Evolutionary conservation across 2,797 vertebrate species (phyloP).

Genomic region (Dallia pectoralis): DNA sequence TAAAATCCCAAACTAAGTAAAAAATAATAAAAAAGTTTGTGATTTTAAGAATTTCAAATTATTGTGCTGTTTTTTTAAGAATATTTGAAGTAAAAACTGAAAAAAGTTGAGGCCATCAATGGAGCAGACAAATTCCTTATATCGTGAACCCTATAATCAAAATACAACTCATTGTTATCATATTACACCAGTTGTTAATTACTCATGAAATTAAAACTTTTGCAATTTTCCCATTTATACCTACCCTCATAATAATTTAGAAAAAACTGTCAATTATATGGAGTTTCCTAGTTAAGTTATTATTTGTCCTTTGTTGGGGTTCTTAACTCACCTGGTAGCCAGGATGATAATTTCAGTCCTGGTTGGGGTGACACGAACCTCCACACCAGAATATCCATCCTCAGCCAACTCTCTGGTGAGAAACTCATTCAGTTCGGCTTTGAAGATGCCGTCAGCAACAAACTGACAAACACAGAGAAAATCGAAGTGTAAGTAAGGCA

Average conservation of each 20-base stretch:
- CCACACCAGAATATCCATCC: slow-evolving; percentile 97
- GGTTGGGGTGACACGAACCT: slow-evolving; percentile 95
- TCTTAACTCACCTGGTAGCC: slow-evolving; percentile 85
- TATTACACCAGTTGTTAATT: too few relatives aligned
- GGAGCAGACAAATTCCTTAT: too few relatives aligned
- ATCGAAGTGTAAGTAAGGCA: neutral
- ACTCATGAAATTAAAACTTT: too few relatives aligned
- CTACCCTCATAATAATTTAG: too few relatives aligned
- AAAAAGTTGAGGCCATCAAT: too few relatives aligned
- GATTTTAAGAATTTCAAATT: neutral
- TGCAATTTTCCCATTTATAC: too few relatives aligned
- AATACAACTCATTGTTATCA: too few relatives aligned
- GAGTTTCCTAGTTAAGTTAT: neutral
- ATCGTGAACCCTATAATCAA: too few relatives aligned
- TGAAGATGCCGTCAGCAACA: slow-evolving; percentile 97
- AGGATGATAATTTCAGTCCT: slow-evolving; percentile 98
- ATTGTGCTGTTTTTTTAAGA: too few relatives aligned
- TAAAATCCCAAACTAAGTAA: neutral
- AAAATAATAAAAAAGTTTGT: neutral
- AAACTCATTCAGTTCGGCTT: slow-evolving; percentile 98
- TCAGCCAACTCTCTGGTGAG: slow-evolving; percentile 95
- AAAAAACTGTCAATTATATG: too few relatives aligned
- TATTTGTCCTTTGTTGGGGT: neutral
- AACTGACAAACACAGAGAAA: slow-evolving; percentile 71
- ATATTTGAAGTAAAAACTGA: too few relatives aligned